Evolutionary conservation across 2,888 invertebrate species (phyloP).

Genomic region (Gibbula magus): DNA sequence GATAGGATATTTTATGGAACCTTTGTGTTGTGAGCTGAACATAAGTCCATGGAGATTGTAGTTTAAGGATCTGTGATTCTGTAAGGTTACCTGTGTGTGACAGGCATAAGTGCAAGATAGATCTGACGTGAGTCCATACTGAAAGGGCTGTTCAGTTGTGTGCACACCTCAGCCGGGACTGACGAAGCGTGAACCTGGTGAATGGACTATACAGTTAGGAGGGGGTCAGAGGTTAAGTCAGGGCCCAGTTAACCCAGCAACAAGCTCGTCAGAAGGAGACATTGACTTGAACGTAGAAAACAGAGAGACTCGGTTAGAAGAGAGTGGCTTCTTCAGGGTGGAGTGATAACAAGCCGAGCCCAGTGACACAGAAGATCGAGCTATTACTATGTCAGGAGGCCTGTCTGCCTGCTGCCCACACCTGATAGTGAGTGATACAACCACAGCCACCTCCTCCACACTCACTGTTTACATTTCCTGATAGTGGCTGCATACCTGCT

Average conservation of each 20-base stretch:
- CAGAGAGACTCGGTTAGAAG: not conserved
- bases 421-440: not conserved
- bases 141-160: too few relatives aligned
- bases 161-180: too few relatives aligned
- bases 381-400: too few relatives aligned
- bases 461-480: conserved; percentile 1
- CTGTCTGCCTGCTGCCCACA: not conserved
- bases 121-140: too few relatives aligned
- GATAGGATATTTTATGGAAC: too few relatives aligned
- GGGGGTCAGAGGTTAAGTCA: not conserved
- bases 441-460: not conserved
- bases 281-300: not conserved
- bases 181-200: too few relatives aligned
- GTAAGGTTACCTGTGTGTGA: too few relatives aligned
- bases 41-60: too few relatives aligned
- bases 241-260: not conserved
- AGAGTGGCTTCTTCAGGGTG: not conserved
- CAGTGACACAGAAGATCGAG: too few relatives aligned
- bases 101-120: too few relatives aligned
- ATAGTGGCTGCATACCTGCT: not conserved
- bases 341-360: not conserved
- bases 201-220: not conserved
- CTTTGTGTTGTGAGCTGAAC: too few relatives aligned
- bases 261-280: not conserved
- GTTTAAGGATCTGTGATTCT: too few relatives aligned